These are phyloP conservation scores for Leucophora obtusa DNA, from an alignment of 2,888 invertebrate species.

Conservation along the genomic window DNA sequence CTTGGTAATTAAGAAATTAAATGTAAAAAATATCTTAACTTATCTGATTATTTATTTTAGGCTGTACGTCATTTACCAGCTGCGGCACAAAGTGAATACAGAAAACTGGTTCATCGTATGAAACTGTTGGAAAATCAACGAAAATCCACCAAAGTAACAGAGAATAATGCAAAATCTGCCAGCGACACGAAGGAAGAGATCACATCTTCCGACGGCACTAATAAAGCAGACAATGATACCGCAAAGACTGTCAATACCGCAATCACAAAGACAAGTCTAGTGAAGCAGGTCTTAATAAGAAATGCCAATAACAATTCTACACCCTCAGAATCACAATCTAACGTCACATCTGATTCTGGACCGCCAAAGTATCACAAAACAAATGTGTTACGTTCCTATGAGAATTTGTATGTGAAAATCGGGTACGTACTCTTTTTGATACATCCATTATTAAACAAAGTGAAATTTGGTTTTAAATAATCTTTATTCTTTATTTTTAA, in stretches of 20 bases:
- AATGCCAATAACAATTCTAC: slow-evolving; percentile 47
- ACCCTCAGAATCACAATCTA: slow-evolving; percentile 1
- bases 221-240: slow-evolving; percentile 14
- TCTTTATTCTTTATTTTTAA: not conserved
- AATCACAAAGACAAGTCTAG: slow-evolving; percentile 28
- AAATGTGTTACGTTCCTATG: slow-evolving; percentile 71
- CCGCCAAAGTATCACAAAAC: slow-evolving; percentile 64
- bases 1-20: slow-evolving; percentile 67
- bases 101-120: slow-evolving; percentile 76
- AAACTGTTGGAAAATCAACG: slow-evolving; percentile 74
- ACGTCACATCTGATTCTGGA: slow-evolving; percentile 35
- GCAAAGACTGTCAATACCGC: not conserved
- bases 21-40: not conserved
- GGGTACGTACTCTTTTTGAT: slow-evolving; percentile 68
- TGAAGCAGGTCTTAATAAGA: slow-evolving; percentile 47
- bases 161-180: not conserved
- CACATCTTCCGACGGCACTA: not conserved
- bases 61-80: slow-evolving; percentile 77
- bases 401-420: slow-evolving; percentile 72
- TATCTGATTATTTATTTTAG: slow-evolving; percentile 65
- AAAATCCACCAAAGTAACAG: slow-evolving; percentile 53
- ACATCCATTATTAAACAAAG: not conserved
- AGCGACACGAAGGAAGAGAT: not conserved
- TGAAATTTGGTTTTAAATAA: not conserved
- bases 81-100: slow-evolving; percentile 77